Evolutionary conservation across 2,113 vertebrate genomes (phyloP).

Genomic region (Epinephelus cyanopodus): DNA sequence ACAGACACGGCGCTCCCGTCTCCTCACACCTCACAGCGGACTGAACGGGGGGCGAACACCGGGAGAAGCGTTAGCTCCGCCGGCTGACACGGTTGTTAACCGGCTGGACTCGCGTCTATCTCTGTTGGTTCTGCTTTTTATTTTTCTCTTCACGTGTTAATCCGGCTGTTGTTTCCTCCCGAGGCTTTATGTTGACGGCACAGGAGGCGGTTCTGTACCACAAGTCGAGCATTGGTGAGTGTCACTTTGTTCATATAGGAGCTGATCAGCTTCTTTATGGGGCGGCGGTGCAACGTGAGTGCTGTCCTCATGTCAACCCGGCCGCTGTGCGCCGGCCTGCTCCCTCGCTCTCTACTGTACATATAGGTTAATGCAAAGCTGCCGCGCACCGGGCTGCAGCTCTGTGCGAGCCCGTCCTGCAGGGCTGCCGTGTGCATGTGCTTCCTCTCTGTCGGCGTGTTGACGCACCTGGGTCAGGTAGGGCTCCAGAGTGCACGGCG

Average conservation of each 20-base stretch:
- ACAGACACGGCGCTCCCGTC: slow-evolving; percentile 40
- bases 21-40: slow-evolving; percentile 40
- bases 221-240: slow-evolving; percentile 20
- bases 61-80: slow-evolving; percentile 20
- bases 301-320: slow-evolving; percentile 78
- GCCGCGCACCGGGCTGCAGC: not conserved
- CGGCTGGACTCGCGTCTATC: slow-evolving; percentile 2
- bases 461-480: not conserved
- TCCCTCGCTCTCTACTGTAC: not conserved
- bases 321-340: slow-evolving; percentile 13
- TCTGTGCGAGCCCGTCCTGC: not conserved
- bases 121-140: not conserved
- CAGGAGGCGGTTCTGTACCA: not conserved
- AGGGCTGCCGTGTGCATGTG: slow-evolving; percentile 38
- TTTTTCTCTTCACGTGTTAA: slow-evolving; percentile 3
- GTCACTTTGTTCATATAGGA: not conserved
- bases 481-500: slow-evolving; percentile 5
- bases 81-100: slow-evolving; percentile 21
- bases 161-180: not conserved
- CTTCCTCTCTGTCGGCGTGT: not conserved
- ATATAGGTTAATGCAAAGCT: not conserved
- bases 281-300: slow-evolving; percentile 60
- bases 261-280: not conserved
- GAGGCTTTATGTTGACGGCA: slow-evolving; percentile 20
- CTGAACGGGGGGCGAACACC: slow-evolving; percentile 24